A percentile compares a stretch with the other conserved stretches of the same genome.
Evolutionary conservation across 1,140 invertebrate species (phyloP).

Genomic region (Eriosoma lanigerum): DNA sequence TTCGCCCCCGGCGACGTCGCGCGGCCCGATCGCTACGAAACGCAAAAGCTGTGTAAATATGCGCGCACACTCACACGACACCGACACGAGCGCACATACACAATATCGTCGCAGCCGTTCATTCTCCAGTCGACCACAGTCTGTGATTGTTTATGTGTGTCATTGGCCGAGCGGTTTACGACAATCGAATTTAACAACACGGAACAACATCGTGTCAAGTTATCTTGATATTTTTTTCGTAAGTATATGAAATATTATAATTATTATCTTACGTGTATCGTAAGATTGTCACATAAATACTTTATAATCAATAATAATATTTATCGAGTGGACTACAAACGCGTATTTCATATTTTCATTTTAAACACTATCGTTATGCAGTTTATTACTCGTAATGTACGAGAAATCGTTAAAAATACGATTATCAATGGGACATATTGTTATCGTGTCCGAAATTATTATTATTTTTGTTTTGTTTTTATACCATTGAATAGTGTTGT

Average conservation of each 20-base stretch:
- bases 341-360: too few relatives aligned
- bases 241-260: background rate
- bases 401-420: too few relatives aligned
- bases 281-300: too few relatives aligned
- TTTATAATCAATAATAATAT: too few relatives aligned
- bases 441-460: too few relatives aligned
- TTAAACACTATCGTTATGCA: too few relatives aligned
- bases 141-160: background rate
- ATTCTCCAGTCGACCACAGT: constrained; percentile 38
- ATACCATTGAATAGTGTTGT: background rate
- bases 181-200: background rate
- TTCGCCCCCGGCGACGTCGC: background rate
- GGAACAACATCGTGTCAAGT: background rate
- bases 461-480: too few relatives aligned
- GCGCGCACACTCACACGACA: background rate
- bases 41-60: constrained; percentile 32
- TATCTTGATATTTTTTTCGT: background rate
- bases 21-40: background rate
- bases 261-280: too few relatives aligned
- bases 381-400: too few relatives aligned
- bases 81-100: background rate
- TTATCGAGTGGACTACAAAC: too few relatives aligned
- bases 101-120: constrained; percentile 4
- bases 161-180: background rate
- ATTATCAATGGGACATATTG: too few relatives aligned